phyloP scores from a whole-genome alignment of 2,797 vertebrate species.

The Macroramphosus scolopax region DNA sequence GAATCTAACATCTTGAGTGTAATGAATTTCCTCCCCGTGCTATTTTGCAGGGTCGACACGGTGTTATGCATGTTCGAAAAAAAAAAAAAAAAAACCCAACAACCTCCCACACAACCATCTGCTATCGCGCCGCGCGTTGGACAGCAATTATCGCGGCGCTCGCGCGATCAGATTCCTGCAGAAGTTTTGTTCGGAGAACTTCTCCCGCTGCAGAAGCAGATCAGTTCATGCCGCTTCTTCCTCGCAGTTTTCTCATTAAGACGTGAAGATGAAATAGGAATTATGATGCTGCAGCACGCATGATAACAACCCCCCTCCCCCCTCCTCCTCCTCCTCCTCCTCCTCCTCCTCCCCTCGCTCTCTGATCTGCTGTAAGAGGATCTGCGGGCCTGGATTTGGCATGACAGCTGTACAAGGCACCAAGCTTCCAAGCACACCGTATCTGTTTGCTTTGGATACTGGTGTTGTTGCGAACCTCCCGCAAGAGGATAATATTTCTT shows the following conservation, averaged over 20 bases:
- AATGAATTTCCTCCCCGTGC: conserved; percentile 33
- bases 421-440: conserved; percentile 60
- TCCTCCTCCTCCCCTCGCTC: conserved; percentile 23
- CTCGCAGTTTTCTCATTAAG: conserved; percentile 6
- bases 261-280: conserved; percentile 37
- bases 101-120: conserved; percentile 70
- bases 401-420: conserved; percentile 67
- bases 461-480: conserved; percentile 56
- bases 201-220: conserved; percentile 5
- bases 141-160: conserved; percentile 32
- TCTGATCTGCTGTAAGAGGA: conserved; percentile 70
- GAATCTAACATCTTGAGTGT: conserved; percentile 42
- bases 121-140: conserved; percentile 48
- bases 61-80: conserved; percentile 63
- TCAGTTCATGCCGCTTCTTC: conserved; percentile 7
- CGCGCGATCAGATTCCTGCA: conserved; percentile 27
- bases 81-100: too few relatives aligned
- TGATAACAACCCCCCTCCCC: conserved; percentile 50
- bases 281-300: conserved; percentile 51
- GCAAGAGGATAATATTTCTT: conserved; percentile 68
- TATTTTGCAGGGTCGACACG: conserved; percentile 42
- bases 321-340: too few relatives aligned
- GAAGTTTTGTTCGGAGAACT: conserved; percentile 33
- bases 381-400: conserved; percentile 67
- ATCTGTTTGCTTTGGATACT: conserved; percentile 76